Conservation (phyloP, 2,113 vertebrate genomes). For the Laticauda colubrina region DNA sequence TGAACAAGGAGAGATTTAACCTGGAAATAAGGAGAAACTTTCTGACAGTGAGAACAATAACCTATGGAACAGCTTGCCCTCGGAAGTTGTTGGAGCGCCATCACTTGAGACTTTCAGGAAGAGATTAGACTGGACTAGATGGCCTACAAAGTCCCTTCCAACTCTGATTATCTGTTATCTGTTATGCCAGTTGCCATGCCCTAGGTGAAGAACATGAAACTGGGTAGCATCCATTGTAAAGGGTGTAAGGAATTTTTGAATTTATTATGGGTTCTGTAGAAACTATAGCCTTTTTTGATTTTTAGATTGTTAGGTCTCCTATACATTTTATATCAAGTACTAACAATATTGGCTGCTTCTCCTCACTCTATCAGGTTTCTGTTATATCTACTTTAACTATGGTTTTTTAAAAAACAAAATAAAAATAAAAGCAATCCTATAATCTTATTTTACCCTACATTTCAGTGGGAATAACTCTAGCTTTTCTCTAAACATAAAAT, state of each 20-base stretch:
- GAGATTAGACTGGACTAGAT: no score
- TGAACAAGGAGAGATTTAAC: no score
- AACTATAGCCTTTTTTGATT: neutral
- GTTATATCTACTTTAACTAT: neutral
- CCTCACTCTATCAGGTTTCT: neutral
- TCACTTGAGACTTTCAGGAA: no score
- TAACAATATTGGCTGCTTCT: neutral
- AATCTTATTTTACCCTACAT: neutral
- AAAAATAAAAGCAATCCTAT: neutral
- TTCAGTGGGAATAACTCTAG: neutral
- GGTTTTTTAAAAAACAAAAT: neutral
- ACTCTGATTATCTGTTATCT: no score
- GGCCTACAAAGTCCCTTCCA: no score
- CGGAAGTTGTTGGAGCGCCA: no score
- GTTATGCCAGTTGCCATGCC: neutral
- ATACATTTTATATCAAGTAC: neutral
- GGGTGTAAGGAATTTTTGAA: neutral
- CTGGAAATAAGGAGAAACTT: no score
- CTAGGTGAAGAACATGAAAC: neutral
- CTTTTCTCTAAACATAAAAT: neutral
- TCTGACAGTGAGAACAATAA: no score
- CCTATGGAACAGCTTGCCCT: no score
- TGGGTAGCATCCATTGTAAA: neutral
- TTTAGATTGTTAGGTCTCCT: neutral
- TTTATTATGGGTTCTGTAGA: neutral